Conservation (phyloP, 1,140 invertebrate species). For the Pseudomyrmex cubaensis region DNA sequence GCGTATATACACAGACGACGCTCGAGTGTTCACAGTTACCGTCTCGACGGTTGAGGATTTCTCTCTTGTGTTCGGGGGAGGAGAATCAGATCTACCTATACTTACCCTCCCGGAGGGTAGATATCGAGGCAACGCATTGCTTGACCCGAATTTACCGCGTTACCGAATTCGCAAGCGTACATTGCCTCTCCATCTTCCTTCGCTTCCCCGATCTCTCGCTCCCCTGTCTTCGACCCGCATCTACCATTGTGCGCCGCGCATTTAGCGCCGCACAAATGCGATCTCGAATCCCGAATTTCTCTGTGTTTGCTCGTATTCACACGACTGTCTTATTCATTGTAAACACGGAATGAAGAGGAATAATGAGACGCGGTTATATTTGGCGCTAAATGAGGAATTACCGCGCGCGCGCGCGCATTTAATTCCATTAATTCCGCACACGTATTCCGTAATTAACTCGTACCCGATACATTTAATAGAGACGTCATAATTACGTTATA, state of each 20-base stretch:
- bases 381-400: neutral
- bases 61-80: constrained; percentile 14
- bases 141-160: constrained; percentile 67
- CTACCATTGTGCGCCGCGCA: constrained; percentile 22
- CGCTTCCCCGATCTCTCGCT: neutral
- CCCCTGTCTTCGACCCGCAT: constrained; percentile 3
- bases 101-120: neutral
- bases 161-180: constrained; percentile 42
- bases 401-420: neutral
- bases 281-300: constrained; percentile 33
- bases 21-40: constrained; percentile 39
- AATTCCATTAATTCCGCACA: neutral
- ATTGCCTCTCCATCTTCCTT: constrained; percentile 11
- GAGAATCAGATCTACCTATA: constrained; percentile 8
- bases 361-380: neutral
- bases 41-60: constrained; percentile 29
- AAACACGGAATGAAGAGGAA: constrained; percentile 24
- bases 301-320: constrained; percentile 18
- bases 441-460: neutral
- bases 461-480: neutral
- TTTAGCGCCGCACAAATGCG: constrained; percentile 29
- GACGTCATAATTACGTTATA: neutral
- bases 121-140: constrained; percentile 57
- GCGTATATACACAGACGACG: neutral
- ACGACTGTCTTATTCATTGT: constrained; percentile 40